Base-by-base conservation (phyloP, 1,140 invertebrate genomes). In the Brachionus manjavacas region DNA sequence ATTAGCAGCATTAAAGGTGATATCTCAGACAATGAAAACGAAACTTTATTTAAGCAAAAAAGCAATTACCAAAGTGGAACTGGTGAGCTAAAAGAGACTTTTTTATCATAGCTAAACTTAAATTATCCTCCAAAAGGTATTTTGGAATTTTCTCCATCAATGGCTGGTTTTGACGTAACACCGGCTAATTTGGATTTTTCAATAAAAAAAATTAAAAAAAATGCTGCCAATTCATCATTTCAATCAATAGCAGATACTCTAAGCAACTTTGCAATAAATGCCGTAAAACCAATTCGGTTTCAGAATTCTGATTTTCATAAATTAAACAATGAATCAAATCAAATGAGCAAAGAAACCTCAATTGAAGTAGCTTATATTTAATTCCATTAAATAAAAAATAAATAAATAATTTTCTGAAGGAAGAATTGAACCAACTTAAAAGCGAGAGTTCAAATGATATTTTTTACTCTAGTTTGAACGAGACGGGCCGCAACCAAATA, bases 101-200 rank as follows among this genome's bases (percentile, higher is more conserved):
- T 20, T 35, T 43, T 74, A 3, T 20, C 9, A 25, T 41, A 0
- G n/a, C 31, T 79, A 7, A 31, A n/a, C 0, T 6, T 7, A 35
- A n/a, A 7, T 6, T 7, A 35, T 35, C 31, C 1, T 60, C 8
- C 4, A 9, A 14, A 39, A 70, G 81, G 81, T 14, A 83, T 83
- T 43, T 35, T 83, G 14, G 81, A 83, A 55, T 83, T 83, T 55
- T 68, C 60, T 14, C 60, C 81, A 3, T n/a, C 35, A 28, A 68
- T 83, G 60, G 81, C 81, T 39, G 81, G 81, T 68, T 52, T 25
- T 31, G 81, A 83, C 52, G 60, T 83, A 28, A 83, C 81, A 16
- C 81, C 81, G 0, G 68, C 46, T 23, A 83, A 83, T 72, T 35
- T 83, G 7, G 81, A 83, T 11, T 83, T 83, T 68, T 31, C 12